Conservation (phyloP, 2,888 invertebrate species). For the Caradrina clavipalpis region DNA sequence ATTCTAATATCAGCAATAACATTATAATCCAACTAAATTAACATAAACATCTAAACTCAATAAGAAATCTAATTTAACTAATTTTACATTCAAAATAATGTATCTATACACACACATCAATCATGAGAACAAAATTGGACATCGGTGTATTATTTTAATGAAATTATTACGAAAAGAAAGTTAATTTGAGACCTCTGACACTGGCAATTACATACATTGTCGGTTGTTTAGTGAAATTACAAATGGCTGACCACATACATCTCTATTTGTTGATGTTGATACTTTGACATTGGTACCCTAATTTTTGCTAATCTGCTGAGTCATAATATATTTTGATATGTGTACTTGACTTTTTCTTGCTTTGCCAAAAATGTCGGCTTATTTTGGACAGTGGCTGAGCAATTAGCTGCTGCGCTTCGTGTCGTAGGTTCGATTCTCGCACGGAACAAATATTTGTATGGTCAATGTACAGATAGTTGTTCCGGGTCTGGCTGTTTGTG, state of each 20-base stretch:
- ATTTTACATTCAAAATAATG: constrained; percentile 41
- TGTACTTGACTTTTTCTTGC: background rate
- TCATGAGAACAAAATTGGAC: constrained; percentile 61
- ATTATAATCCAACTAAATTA: constrained; percentile 33
- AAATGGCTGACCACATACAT: constrained; percentile 67
- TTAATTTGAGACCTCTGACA: constrained; percentile 77
- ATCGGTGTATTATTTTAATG: constrained; percentile 64
- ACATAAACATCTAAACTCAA: constrained; percentile 28
- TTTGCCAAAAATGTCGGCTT: constrained; percentile 4
- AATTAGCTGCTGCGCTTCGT: too few species aligned
- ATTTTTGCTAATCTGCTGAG: constrained; percentile 46
- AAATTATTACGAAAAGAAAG: constrained; percentile 68
- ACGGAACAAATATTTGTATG: too few species aligned
- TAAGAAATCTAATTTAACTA: constrained; percentile 32
- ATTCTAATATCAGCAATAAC: constrained; percentile 36
- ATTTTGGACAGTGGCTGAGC: too few species aligned
- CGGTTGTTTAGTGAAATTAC: constrained; percentile 69
- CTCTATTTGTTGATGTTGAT: constrained; percentile 61
- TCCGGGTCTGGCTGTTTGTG: too few species aligned
- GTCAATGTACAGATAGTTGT: too few species aligned
- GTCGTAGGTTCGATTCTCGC: too few species aligned
- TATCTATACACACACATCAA: constrained; percentile 58
- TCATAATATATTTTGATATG: too few species aligned
- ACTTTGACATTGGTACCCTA: constrained; percentile 32
- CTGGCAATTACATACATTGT: constrained; percentile 80